Evolutionary conservation across 2,113 vertebrate species (phyloP).

Genomic region (Eidolon helvum): DNA sequence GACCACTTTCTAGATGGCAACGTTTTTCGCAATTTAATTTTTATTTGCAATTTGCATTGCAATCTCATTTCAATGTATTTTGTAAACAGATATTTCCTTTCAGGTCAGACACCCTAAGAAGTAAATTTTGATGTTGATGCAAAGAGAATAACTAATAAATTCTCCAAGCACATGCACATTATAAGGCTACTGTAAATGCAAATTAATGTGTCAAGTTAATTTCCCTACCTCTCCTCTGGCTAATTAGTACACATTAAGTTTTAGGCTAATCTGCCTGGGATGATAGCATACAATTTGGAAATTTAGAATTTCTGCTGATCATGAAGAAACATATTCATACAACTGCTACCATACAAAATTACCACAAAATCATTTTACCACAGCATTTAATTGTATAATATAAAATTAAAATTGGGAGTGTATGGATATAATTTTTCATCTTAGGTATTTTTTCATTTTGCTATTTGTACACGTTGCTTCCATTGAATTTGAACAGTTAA

Average conservation of each 20-base stretch:
- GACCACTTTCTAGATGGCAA: background rate
- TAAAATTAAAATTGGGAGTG: background rate
- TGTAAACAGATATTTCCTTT: background rate
- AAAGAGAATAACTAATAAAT: conserved; percentile 43
- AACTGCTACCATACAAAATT: background rate
- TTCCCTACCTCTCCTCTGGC: background rate
- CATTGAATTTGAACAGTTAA: background rate
- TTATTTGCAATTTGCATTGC: background rate
- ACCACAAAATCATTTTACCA: background rate
- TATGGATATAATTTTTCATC: background rate
- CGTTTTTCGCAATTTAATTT: background rate
- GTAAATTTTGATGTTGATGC: conserved; percentile 13
- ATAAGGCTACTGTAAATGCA: conserved; percentile 38
- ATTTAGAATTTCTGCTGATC: conserved; percentile 43
- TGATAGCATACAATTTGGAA: background rate
- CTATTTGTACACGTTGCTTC: background rate
- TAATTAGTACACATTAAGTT: conserved; percentile 61
- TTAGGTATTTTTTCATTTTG: background rate
- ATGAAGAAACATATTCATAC: background rate
- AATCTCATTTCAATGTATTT: background rate
- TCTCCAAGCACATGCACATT: background rate
- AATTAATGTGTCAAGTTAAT: conserved; percentile 64
- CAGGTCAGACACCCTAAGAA: background rate
- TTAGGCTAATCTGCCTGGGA: conserved; percentile 41
- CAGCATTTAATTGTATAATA: background rate